Percentiles rank a stretch among this genome's conserved stretches.
phyloP scores from a whole-genome alignment of 2,888 invertebrate species.

The Disparrhopalites patrizii region DNA sequence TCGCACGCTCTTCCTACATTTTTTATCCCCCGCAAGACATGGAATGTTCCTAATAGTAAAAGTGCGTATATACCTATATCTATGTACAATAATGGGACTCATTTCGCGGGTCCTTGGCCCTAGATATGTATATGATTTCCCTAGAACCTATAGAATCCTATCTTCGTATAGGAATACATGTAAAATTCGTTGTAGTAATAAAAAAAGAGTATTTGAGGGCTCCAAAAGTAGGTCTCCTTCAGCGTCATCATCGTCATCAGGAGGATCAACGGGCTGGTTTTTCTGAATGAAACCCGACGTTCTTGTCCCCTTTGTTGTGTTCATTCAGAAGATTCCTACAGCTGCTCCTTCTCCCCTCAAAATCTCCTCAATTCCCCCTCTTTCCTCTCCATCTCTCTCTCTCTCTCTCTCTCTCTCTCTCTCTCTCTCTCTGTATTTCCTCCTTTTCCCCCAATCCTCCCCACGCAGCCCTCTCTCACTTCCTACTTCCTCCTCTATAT shows the following conservation, averaged over 20 bases:
- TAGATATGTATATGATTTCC: too few species aligned
- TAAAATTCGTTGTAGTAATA: too few species aligned
- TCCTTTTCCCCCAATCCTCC: background rate
- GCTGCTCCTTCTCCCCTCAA: background rate
- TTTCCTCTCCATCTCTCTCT: background rate
- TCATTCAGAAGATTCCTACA: too few species aligned
- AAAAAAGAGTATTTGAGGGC: background rate
- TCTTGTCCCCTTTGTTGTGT: too few species aligned
- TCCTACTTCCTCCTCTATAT: background rate
- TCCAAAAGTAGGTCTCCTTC: slow-evolving; percentile 1
- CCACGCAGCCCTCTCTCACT: background rate
- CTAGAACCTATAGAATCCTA: too few species aligned
- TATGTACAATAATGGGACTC: too few species aligned
- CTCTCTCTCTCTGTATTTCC: background rate
- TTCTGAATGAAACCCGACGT: slow-evolving; percentile 7
- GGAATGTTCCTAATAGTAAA: too few species aligned
- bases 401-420: background rate
- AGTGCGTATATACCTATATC: slow-evolving; percentile 2
- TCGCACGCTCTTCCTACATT: background rate
- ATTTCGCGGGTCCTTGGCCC: too few species aligned
- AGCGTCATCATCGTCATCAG: slow-evolving; percentile 8
- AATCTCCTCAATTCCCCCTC: background rate
- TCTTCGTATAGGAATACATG: too few species aligned
- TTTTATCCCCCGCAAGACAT: too few species aligned
- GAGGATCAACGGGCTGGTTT: slow-evolving; percentile 1